Conservation (phyloP, 2,888 invertebrate species). For the Parthenolecanium corni region DNA sequence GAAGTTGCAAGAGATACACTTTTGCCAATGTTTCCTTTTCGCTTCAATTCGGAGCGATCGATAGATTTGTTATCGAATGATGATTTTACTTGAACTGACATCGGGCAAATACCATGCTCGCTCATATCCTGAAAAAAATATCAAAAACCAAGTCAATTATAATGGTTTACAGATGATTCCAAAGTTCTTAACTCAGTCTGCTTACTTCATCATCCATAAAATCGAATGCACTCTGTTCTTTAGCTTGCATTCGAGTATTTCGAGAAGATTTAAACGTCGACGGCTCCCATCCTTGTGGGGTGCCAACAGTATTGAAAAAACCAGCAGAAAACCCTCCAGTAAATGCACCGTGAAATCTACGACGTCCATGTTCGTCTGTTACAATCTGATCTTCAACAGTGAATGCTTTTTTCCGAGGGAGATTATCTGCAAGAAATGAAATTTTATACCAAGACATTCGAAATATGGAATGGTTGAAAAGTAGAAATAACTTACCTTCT, state of each 20-base stretch:
- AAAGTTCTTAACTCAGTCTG: no score
- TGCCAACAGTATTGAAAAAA: slow-evolving; percentile 91
- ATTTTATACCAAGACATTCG: background rate
- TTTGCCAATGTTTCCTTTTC: background rate
- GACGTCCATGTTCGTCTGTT: slow-evolving; percentile 73
- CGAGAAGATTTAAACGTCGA: slow-evolving; percentile 82
- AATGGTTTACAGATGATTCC: background rate
- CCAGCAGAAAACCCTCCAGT: slow-evolving; percentile 98
- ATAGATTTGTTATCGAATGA: slow-evolving; percentile 59
- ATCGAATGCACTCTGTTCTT: slow-evolving; percentile 67
- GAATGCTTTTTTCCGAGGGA: slow-evolving; percentile 48
- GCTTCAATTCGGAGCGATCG: slow-evolving; percentile 47
- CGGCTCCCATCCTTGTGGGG: slow-evolving; percentile 90
- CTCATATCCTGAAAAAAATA: slow-evolving; percentile 55
- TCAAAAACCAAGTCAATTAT: background rate
- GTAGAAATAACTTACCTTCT: slow-evolving; percentile 58
- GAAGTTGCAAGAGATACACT: slow-evolving; percentile 46
- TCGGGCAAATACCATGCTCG: slow-evolving; percentile 90
- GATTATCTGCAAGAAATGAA: background rate
- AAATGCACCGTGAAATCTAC: slow-evolving; percentile 96
- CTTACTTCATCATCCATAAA: slow-evolving; percentile 91
- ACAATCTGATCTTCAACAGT: slow-evolving; percentile 77
- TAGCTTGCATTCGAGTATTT: slow-evolving; percentile 46
- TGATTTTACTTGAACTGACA: slow-evolving; percentile 63
- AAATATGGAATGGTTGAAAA: background rate